A percentile compares a stretch with the other conserved stretches of the same genome.
Conservation (phyloP, 2,888 invertebrate genomes). For the Orchesella flavescens region DNA sequence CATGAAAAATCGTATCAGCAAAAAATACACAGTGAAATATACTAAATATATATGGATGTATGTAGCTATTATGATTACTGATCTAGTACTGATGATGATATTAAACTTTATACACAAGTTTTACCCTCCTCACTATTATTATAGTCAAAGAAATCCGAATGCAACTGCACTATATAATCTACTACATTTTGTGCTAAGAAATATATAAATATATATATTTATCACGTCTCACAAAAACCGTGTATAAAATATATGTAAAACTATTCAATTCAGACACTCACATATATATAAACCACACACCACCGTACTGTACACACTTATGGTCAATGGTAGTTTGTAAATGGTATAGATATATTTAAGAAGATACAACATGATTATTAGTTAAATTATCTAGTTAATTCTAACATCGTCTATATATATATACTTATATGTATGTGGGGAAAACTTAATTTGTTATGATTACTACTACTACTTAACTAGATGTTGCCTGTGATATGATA, state of each 20-base stretch:
- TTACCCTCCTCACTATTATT: not conserved
- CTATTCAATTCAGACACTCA: not conserved
- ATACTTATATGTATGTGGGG: not conserved
- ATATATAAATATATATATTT: not conserved
- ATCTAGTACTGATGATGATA: not conserved
- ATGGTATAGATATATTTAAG: not conserved
- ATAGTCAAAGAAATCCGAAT: not conserved
- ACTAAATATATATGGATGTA: not conserved
- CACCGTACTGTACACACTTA: slow-evolving; percentile 18
- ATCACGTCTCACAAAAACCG: not conserved
- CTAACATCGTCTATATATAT: not conserved
- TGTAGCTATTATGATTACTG: not conserved
- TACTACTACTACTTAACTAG: slow-evolving; percentile 40
- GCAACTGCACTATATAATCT: slow-evolving; percentile 29
- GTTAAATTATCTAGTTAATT: slow-evolving; percentile 14
- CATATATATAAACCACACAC: too few species aligned
- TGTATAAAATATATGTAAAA: not conserved
- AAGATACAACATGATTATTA: slow-evolving; percentile 19
- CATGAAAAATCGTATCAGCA: slow-evolving; percentile 27
- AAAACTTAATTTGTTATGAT: slow-evolving; percentile 36
- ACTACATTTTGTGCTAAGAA: not conserved
- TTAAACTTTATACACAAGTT: not conserved
- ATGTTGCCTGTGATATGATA: slow-evolving; percentile 63
- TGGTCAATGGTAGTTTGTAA: slow-evolving; percentile 31
- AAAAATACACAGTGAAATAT: slow-evolving; percentile 3